Conservation (phyloP, 2,113 vertebrate genomes). For the Nicator chloris region DNA sequence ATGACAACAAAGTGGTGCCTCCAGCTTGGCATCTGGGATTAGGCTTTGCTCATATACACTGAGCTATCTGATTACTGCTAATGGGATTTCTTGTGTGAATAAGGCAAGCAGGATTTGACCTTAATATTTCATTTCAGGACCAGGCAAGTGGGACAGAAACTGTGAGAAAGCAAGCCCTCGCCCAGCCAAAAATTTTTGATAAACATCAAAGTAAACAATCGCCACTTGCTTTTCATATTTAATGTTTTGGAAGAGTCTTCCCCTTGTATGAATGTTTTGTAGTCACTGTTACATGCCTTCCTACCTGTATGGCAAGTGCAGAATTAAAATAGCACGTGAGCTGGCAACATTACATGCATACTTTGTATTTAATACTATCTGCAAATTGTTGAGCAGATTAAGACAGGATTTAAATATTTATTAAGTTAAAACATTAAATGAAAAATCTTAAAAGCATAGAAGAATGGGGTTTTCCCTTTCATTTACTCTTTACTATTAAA, state of each 20-base stretch:
- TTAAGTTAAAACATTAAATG: not conserved
- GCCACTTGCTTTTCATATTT: not conserved
- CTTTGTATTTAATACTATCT: not conserved
- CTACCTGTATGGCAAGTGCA: not conserved
- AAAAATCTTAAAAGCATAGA: not conserved
- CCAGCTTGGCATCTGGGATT: not conserved
- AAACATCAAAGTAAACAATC: not conserved
- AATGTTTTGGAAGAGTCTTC: not conserved
- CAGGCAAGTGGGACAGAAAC: not conserved
- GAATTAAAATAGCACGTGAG: not conserved
- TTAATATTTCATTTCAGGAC: conserved; percentile 34
- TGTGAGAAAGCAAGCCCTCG: not conserved
- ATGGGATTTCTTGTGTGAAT: conserved; percentile 36
- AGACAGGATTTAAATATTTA: not conserved
- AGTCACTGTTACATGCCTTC: not conserved
- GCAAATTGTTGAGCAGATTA: not conserved
- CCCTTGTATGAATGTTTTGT: not conserved
- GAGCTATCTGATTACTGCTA: conserved; percentile 37
- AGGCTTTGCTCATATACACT: not conserved
- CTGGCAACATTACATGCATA: not conserved
- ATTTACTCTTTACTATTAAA: not conserved
- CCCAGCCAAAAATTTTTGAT: not conserved
- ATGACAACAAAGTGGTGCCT: not conserved
- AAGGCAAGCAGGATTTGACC: conserved; percentile 48
- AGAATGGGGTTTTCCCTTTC: not conserved